Conservation (phyloP, 2,797 vertebrate species). For the Bradypodion ventrale region DNA sequence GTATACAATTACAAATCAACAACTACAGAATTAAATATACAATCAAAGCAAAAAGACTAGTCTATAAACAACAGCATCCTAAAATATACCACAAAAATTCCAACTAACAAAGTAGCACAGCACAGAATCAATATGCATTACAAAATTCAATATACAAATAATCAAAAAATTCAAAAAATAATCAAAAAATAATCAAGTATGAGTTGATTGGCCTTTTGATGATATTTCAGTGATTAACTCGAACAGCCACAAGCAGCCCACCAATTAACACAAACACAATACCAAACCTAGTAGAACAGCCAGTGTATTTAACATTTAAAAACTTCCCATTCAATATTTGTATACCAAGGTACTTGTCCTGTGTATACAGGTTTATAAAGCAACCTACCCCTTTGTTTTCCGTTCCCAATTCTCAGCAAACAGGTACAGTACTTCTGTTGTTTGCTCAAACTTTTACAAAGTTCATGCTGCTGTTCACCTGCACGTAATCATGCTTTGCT, state of each 20-base stretch:
- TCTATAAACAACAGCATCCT: too few relatives aligned
- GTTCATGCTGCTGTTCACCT: background rate
- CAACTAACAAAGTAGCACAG: too few relatives aligned
- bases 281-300: background rate
- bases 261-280: background rate
- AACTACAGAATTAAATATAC: too few relatives aligned
- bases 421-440: background rate
- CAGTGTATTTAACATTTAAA: background rate
- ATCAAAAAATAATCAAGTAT: too few relatives aligned
- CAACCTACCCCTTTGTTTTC: background rate
- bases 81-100: too few relatives aligned
- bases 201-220: background rate
- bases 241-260: background rate
- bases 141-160: too few relatives aligned
- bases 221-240: background rate
- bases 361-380: background rate
- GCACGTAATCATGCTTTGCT: background rate
- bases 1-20: too few relatives aligned
- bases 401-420: background rate
- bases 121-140: too few relatives aligned
- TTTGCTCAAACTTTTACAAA: background rate
- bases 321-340: background rate
- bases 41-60: too few relatives aligned
- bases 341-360: background rate
- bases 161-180: too few relatives aligned